Evolutionary conservation across 2,888 invertebrate species (phyloP).

Genomic region (Epicampocera succincta): DNA sequence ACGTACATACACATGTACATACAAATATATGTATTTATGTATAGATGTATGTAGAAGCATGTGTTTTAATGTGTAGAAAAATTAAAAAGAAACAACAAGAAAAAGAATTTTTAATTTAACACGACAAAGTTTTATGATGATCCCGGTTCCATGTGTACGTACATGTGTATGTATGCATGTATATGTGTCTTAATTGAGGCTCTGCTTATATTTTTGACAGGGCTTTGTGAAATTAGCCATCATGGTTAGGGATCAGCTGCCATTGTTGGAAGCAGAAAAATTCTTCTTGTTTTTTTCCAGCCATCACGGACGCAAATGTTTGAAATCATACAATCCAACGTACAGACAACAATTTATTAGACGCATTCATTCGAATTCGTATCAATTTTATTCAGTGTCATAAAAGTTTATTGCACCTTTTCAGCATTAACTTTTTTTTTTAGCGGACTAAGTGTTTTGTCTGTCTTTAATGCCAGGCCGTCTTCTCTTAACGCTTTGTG

Average conservation of each 20-base stretch:
- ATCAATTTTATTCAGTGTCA: conserved; percentile 68
- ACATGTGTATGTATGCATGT: too few relatives aligned
- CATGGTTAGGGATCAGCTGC: conserved; percentile 64
- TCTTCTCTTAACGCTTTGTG: conserved; percentile 54
- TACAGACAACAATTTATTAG: conserved; percentile 50
- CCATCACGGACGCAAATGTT: conserved; percentile 21
- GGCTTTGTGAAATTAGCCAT: conserved; percentile 68
- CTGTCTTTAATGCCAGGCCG: conserved; percentile 33
- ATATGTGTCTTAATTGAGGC: conserved; percentile 65
- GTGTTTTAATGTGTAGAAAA: conserved; percentile 2
- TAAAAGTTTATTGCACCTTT: conserved; percentile 67
- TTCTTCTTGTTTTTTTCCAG: conserved; percentile 35
- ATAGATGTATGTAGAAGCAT: not conserved
- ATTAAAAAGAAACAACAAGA: conserved; percentile 41
- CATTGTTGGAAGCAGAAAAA: conserved; percentile 51
- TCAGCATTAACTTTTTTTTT: conserved; percentile 44
- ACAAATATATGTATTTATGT: too few relatives aligned
- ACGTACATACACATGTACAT: too few relatives aligned
- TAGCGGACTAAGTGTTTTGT: conserved; percentile 23
- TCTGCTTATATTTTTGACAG: conserved; percentile 54
- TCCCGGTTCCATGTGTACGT: too few relatives aligned
- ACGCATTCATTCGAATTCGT: conserved; percentile 67
- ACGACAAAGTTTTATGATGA: conserved; percentile 66
- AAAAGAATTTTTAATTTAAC: conserved; percentile 48
- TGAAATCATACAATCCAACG: conserved; percentile 2